Evolutionary conservation across 2,113 vertebrate genomes (phyloP).

Genomic region (Actenoides lindsayi): DNA sequence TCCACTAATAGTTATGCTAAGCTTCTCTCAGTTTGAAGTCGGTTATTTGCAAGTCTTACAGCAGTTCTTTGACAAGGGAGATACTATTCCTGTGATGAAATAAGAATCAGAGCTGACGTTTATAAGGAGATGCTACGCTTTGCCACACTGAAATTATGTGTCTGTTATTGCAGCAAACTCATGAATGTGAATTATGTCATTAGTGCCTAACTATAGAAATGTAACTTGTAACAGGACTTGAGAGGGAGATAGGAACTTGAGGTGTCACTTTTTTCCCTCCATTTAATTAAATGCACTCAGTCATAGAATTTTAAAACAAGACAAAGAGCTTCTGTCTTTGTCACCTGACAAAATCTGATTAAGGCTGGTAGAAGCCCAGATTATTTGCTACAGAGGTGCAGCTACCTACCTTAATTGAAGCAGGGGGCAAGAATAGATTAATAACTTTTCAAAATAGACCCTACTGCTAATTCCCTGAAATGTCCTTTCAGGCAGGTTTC

Average conservation of each 20-base stretch:
- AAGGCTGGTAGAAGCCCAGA: neutral
- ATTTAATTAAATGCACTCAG: neutral
- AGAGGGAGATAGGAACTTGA: neutral
- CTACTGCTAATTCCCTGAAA: neutral
- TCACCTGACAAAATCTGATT: neutral
- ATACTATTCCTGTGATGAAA: conserved; percentile 21
- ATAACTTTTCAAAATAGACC: neutral
- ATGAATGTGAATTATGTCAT: neutral
- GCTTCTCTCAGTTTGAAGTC: conserved; percentile 61
- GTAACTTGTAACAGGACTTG: neutral
- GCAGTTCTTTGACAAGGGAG: conserved; percentile 11
- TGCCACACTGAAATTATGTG: neutral
- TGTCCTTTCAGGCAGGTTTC: neutral
- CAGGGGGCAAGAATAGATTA: neutral
- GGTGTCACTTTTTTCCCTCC: neutral
- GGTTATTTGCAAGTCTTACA: conserved; percentile 53
- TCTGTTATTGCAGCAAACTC: neutral
- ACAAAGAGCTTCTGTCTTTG: neutral
- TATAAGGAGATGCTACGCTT: neutral
- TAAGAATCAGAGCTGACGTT: neutral
- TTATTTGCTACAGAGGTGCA: neutral
- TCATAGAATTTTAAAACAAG: neutral
- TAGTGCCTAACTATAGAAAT: neutral
- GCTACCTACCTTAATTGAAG: neutral
- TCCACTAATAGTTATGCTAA: conserved; percentile 58